These are phyloP conservation scores for Lissocephala sabroskyi DNA, from an alignment of 2,888 invertebrate genomes.

Conservation along the genomic window DNA sequence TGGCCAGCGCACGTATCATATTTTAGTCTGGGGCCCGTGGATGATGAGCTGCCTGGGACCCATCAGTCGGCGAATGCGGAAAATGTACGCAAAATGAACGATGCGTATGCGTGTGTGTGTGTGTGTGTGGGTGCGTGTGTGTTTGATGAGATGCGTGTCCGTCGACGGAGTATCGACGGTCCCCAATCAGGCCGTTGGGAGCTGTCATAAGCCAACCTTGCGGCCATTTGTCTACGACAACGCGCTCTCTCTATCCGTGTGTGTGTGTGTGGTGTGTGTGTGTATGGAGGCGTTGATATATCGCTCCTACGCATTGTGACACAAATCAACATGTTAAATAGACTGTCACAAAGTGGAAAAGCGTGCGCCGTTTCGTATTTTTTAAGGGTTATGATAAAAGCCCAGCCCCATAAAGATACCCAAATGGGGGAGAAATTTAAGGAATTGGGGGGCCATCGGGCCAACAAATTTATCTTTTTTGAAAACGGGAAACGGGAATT, in stretches of 20 bases:
- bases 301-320: slow-evolving; percentile 32
- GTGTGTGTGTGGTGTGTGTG: not conserved
- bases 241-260: slow-evolving; percentile 10
- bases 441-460: too few relatives aligned
- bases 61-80: too few relatives aligned
- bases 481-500: too few relatives aligned
- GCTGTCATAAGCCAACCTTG: slow-evolving; percentile 33
- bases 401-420: too few relatives aligned
- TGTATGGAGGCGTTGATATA: slow-evolving; percentile 37
- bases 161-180: not conserved
- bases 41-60: slow-evolving; percentile 12
- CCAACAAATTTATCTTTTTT: too few relatives aligned
- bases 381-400: not conserved
- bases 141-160: slow-evolving; percentile 13
- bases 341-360: slow-evolving; percentile 15
- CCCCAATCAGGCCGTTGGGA: slow-evolving; percentile 18
- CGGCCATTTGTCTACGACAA: too few relatives aligned
- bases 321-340: slow-evolving; percentile 49
- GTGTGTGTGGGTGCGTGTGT: slow-evolving; percentile 20
- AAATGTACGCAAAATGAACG: too few relatives aligned
- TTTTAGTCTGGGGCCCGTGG: slow-evolving; percentile 29
- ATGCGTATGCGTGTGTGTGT: too few relatives aligned
- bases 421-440: too few relatives aligned
- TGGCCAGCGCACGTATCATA: slow-evolving; percentile 54
- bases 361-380: not conserved